Conservation (phyloP, 2,113 vertebrate species). For the Marmota flaviventris region DNA sequence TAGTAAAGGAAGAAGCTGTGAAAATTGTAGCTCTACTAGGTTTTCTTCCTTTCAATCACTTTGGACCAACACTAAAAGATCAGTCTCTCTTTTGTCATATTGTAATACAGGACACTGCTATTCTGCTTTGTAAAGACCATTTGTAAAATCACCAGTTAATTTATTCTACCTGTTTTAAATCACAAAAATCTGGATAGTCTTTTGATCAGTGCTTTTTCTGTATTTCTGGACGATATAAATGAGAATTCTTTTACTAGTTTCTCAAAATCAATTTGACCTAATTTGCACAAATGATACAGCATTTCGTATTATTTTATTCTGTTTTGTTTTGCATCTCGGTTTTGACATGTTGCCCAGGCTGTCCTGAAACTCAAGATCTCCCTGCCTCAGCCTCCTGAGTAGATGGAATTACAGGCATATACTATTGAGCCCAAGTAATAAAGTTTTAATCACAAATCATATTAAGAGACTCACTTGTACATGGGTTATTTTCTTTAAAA, state of each 20-base stretch:
- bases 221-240: slow-evolving; percentile 74
- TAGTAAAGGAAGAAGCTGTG: slow-evolving; percentile 75
- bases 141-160: slow-evolving; percentile 81
- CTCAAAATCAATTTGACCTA: slow-evolving; percentile 78
- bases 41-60: slow-evolving; percentile 83
- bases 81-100: slow-evolving; percentile 85
- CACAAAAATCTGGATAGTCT: slow-evolving; percentile 82
- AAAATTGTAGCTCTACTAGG: slow-evolving; percentile 81
- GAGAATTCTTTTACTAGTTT: not conserved
- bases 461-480: slow-evolving; percentile 6
- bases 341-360: not conserved
- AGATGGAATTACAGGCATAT: not conserved
- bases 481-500: slow-evolving; percentile 48
- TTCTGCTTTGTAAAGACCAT: slow-evolving; percentile 80
- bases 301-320: too few species aligned
- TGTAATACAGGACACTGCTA: slow-evolving; percentile 82
- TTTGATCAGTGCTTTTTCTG: slow-evolving; percentile 35
- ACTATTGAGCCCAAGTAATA: not conserved
- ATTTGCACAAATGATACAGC: slow-evolving; percentile 77
- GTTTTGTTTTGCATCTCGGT: not conserved
- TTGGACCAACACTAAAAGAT: slow-evolving; percentile 79
- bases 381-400: not conserved
- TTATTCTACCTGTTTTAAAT: slow-evolving; percentile 83
- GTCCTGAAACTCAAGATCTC: not conserved
- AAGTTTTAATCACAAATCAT: slow-evolving; percentile 79